These are phyloP conservation scores for Alcedo quadribrachys DNA, from an alignment of 2,797 vertebrate species.

Conservation along the genomic window DNA sequence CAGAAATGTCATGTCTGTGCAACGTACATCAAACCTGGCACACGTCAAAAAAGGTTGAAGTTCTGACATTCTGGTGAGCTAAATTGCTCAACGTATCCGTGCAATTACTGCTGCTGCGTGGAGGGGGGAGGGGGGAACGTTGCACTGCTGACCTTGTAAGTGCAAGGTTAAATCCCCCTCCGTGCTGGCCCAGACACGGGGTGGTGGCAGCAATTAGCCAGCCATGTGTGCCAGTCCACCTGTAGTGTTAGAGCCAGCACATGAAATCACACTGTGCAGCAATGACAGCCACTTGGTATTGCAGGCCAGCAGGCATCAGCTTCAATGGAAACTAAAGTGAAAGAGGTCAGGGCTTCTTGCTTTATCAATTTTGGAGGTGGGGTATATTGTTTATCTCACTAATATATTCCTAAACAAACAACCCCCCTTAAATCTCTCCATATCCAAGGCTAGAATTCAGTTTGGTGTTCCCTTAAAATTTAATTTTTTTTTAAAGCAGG, in stretches of 20 bases:
- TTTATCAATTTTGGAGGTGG: not conserved
- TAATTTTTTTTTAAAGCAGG: not conserved
- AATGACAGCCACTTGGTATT: not conserved
- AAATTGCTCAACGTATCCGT: not conserved
- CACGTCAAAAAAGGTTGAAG: not conserved
- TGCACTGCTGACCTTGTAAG: slow-evolving; percentile 18
- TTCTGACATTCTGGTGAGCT: not conserved
- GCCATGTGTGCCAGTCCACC: slow-evolving; percentile 30
- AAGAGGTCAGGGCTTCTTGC: not conserved
- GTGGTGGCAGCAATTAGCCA: slow-evolving; percentile 32
- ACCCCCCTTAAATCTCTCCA: rapidly evolving
- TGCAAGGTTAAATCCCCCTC: slow-evolving; percentile 28
- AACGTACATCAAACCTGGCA: rapidly evolving
- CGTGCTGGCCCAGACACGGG: not conserved
- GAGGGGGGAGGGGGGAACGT: not conserved
- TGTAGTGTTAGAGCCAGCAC: slow-evolving; percentile 4
- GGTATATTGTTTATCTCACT: not conserved
- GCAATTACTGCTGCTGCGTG: not conserved
- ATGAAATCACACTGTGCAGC: slow-evolving; percentile 7
- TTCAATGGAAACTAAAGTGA: not conserved
- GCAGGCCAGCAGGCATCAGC: not conserved
- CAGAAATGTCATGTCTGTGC: not conserved
- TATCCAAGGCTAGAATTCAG: not conserved
- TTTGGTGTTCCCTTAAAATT: not conserved
- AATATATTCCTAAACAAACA: not conserved